Percentiles rank a stretch among this genome's conserved stretches.
Conservation (phyloP, 1,140 invertebrate species). For the Drosophila ohnishii region DNA sequence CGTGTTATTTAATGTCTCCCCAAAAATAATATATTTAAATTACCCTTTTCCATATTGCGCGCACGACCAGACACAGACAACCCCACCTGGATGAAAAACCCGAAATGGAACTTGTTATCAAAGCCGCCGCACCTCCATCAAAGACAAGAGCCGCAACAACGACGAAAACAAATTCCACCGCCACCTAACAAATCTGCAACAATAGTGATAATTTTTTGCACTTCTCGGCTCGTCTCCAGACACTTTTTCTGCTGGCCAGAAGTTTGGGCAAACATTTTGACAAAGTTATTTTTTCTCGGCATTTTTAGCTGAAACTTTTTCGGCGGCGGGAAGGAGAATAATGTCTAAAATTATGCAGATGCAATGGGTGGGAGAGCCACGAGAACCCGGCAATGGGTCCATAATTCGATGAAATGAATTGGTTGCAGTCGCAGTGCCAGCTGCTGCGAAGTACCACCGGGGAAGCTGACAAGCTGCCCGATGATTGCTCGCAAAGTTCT, state of each 20-base stretch:
- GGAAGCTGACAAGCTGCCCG: conserved; percentile 69
- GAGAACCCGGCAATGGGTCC: conserved; percentile 21
- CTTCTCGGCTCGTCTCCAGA: conserved; percentile 27
- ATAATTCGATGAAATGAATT: conserved; percentile 69
- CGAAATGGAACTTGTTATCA: conserved; percentile 39
- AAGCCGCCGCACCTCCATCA: conserved; percentile 30
- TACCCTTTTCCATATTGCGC: conserved; percentile 20
- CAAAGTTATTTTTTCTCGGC: conserved; percentile 58
- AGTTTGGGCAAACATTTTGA: conserved; percentile 72
- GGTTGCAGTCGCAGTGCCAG: conserved; percentile 33
- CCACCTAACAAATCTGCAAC: conserved; percentile 68
- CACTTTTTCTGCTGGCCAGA: conserved; percentile 26
- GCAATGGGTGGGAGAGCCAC: conserved; percentile 28
- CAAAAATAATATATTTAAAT: conserved; percentile 45
- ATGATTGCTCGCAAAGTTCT: conserved; percentile 69
- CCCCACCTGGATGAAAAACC: background rate
- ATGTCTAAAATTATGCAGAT: conserved; percentile 63
- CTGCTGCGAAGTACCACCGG: conserved; percentile 25
- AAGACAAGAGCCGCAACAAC: conserved; percentile 10
- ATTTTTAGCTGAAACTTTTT: conserved; percentile 40
- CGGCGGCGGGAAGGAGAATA: conserved; percentile 38
- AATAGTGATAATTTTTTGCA: conserved; percentile 76
- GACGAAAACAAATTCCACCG: conserved; percentile 50
- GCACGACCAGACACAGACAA: conserved; percentile 21
- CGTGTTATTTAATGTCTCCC: too few species aligned